These are phyloP conservation scores for Colistium nudipinnis DNA, from an alignment of 2,113 vertebrate species.

Conservation along the genomic window DNA sequence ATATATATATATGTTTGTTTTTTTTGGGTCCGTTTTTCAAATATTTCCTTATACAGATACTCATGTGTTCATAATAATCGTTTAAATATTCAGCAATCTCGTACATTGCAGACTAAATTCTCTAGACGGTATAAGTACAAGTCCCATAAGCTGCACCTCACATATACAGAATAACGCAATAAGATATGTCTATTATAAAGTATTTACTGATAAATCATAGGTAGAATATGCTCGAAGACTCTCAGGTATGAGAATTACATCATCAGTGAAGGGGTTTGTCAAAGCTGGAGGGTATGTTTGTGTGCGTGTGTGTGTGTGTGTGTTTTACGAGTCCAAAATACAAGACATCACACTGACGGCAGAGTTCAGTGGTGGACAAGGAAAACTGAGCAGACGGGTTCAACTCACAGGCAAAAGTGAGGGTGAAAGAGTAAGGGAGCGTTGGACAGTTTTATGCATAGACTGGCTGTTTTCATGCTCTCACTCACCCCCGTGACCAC, in stretches of 20 bases:
- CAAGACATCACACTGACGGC: slow-evolving; percentile 58
- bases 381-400: neutral
- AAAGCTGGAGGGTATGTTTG: slow-evolving; percentile 11
- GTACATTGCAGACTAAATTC: slow-evolving; percentile 68
- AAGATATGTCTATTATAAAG: slow-evolving; percentile 71
- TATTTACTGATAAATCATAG: slow-evolving; percentile 64
- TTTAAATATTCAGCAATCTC: slow-evolving; percentile 73
- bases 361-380: slow-evolving; percentile 10
- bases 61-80: slow-evolving; percentile 69
- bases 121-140: slow-evolving; percentile 77
- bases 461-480: slow-evolving; percentile 60
- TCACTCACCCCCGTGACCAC: slow-evolving; percentile 78
- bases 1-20: too few species aligned
- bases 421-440: slow-evolving; percentile 38
- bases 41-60: slow-evolving; percentile 59
- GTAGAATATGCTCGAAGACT: slow-evolving; percentile 38
- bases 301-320: neutral
- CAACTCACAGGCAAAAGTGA: slow-evolving; percentile 34
- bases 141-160: slow-evolving; percentile 76
- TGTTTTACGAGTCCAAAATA: slow-evolving; percentile 42
- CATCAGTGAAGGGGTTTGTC: slow-evolving; percentile 4
- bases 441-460: slow-evolving; percentile 64
- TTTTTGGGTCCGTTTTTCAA: slow-evolving; percentile 39
- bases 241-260: too few species aligned
- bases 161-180: slow-evolving; percentile 73